These are phyloP conservation scores for Altica lythri DNA, from an alignment of 2,888 invertebrate species.

Conservation along the genomic window DNA sequence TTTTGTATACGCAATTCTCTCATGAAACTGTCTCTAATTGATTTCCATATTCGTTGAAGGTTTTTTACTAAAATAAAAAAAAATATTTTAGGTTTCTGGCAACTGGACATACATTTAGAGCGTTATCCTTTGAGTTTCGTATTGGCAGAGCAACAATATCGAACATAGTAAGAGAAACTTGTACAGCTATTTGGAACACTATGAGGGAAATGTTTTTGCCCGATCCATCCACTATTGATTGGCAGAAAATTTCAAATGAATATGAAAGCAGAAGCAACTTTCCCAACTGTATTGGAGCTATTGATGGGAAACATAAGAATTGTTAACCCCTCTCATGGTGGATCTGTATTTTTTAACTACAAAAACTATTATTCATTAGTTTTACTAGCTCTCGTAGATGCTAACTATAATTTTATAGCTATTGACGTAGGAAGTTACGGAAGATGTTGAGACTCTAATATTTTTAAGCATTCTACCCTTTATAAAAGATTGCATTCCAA, in stretches of 20 bases:
- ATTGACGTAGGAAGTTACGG: slow-evolving; percentile 1
- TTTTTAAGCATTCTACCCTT: background rate
- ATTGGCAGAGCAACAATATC: background rate
- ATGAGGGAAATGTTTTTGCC: background rate
- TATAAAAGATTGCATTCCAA: background rate
- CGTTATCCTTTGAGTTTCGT: background rate
- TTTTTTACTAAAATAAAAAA: too few relatives aligned
- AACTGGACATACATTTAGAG: background rate
- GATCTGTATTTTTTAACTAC: background rate
- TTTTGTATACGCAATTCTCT: too few relatives aligned
- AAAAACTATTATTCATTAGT: background rate
- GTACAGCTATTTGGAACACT: background rate
- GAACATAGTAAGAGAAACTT: background rate
- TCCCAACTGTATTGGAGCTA: slow-evolving; percentile 1
- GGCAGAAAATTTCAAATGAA: background rate
- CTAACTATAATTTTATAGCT: background rate
- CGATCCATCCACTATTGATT: background rate
- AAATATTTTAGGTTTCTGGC: background rate
- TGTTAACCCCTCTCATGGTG: background rate
- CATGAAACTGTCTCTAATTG: too few relatives aligned
- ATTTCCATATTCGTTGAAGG: too few relatives aligned
- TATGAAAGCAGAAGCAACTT: background rate
- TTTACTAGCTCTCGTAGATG: slow-evolving; percentile 3
- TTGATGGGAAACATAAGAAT: slow-evolving; percentile 1
- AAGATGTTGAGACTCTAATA: background rate